Conservation (phyloP, 1,140 invertebrate genomes). For the Latrodectus geometricus region DNA sequence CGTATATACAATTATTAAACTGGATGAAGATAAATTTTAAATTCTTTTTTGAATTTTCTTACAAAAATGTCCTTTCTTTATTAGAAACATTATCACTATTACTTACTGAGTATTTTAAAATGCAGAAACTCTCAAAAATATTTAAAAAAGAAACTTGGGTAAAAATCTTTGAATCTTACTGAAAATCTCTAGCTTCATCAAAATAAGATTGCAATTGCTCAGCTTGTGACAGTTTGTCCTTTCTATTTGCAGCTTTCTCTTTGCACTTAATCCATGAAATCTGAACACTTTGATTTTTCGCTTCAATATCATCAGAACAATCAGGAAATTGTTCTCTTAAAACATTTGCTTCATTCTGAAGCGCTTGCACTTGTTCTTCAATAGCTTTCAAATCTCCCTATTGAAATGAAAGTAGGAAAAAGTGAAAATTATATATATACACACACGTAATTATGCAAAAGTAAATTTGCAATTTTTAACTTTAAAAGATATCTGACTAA, state of each 20-base stretch:
- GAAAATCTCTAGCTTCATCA: slow-evolving; percentile 87
- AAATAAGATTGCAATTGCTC: slow-evolving; percentile 87
- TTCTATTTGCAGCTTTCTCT: slow-evolving; percentile 78
- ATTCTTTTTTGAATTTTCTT: too few relatives aligned
- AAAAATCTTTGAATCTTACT: slow-evolving; percentile 73
- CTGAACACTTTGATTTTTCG: slow-evolving; percentile 87
- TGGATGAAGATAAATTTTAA: too few relatives aligned
- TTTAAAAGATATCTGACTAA: too few relatives aligned
- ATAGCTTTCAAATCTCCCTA: slow-evolving; percentile 87
- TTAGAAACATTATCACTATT: too few relatives aligned
- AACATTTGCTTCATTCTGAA: slow-evolving; percentile 76
- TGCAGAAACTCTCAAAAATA: too few relatives aligned
- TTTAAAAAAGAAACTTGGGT: too few relatives aligned
- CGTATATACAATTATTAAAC: too few relatives aligned
- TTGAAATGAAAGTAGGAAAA: not conserved
- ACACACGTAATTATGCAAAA: too few relatives aligned
- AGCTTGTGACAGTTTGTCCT: slow-evolving; percentile 85
- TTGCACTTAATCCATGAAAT: slow-evolving; percentile 83
- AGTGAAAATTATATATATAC: too few relatives aligned
- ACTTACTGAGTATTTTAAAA: too few relatives aligned
- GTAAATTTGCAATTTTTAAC: too few relatives aligned
- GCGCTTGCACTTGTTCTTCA: slow-evolving; percentile 78
- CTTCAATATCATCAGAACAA: slow-evolving; percentile 90
- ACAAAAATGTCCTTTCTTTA: too few relatives aligned
- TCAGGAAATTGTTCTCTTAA: slow-evolving; percentile 89